Base-by-base conservation (phyloP, 2,888 invertebrate genomes). In the Leptinotarsa tumamoca region DNA sequence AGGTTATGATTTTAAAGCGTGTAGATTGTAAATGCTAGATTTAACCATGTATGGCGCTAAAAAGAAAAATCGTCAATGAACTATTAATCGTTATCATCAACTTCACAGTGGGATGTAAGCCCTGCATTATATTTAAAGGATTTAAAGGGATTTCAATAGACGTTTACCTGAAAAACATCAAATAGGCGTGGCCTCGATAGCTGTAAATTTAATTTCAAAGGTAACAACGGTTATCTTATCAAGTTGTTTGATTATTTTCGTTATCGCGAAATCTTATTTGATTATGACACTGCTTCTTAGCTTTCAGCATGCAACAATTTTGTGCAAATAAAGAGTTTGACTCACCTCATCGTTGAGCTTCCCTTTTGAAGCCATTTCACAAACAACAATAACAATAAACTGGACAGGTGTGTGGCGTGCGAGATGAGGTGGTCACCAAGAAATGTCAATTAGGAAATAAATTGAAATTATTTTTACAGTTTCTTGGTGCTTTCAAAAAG, bases 341-440 rank as follows among this genome's bases (percentile, higher is more conserved):
- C 87, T 87, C 82, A 88, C 88, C 87, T 88, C 88, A 75, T 87
- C 87, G 81, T 86, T 87, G 79, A 88, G 83, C 82, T 85, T 86
- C 79, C 86, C 85, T 82, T 87, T 86, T 82, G 86, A 86, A 73
- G 86, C 85, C 87, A 87, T 87, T 78, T 77, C 79, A 75, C 74
- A 76, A 73, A 73, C 66, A 72, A 67, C 66, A 77, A 72, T 75
- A 77, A 75, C 72, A 72, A 70, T 67, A 75, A 72, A 77, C 51
- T 61, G 54, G 69, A 74, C 78, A 76, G 76, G 74, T 76, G 75
- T 72, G 68, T 33, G 66, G 67, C 15, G 43, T 58, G 71, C 52
- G n/a, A 67, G 52, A 73, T 69, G 56, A 63, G 63, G 61, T 71
- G 58, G 61, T 61, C 61, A 71, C 71, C 23, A 27, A 17, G 54